Percentiles rank a stretch among this genome's conserved stretches.
Evolutionary conservation across 2,888 invertebrate species (phyloP).

Genomic region (Agonopterix heracliana): DNA sequence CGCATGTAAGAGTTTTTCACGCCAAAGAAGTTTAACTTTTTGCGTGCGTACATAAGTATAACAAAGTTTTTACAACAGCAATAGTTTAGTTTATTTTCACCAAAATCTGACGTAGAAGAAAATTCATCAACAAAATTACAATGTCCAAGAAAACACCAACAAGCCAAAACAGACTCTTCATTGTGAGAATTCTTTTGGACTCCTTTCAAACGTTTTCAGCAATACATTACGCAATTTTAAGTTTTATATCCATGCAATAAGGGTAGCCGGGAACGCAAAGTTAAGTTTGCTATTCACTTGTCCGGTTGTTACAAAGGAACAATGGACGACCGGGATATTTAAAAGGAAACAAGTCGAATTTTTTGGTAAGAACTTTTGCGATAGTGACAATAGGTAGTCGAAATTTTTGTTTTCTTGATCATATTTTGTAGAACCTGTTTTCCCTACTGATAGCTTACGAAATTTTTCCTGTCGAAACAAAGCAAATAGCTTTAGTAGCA

Average conservation of each 20-base stretch:
- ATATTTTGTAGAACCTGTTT: not conserved
- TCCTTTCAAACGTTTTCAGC: not conserved
- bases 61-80: no score
- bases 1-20: no score
- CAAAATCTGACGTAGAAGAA: not conserved
- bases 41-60: no score
- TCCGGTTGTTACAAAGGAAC: constrained; percentile 21
- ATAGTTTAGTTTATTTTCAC: no score
- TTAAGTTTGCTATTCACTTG: constrained; percentile 15
- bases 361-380: constrained; percentile 10
- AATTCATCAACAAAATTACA: not conserved
- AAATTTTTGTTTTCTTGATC: not conserved
- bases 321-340: constrained; percentile 22
- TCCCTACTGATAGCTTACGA: not conserved
- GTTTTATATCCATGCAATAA: not conserved
- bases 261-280: constrained; percentile 7
- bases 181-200: not conserved
- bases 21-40: no score
- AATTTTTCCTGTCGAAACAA: not conserved
- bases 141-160: not conserved
- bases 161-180: not conserved
- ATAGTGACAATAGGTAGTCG: not conserved
- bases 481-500: not conserved
- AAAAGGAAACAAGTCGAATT: constrained; percentile 16
- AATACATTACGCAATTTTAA: not conserved